Conservation (phyloP, 2,888 invertebrate species). For the Phania funesta region DNA sequence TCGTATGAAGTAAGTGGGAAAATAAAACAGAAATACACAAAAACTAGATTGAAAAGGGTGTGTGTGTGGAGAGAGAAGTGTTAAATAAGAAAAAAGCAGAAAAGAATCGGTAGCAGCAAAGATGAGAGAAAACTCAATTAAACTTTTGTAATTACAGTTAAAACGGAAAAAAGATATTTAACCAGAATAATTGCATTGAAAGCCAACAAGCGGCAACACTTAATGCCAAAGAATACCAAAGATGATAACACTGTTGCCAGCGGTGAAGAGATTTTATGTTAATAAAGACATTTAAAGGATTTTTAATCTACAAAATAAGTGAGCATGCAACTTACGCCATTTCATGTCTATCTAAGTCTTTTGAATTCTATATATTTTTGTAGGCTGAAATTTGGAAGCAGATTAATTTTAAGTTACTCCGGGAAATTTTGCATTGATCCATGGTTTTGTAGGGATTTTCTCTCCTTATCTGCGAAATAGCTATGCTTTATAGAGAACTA, state of each 20-base stretch:
- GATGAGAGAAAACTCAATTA: constrained; percentile 78
- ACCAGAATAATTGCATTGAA: constrained; percentile 80
- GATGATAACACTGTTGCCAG: constrained; percentile 54
- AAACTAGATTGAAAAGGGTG: constrained; percentile 38
- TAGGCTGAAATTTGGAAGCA: too few relatives aligned
- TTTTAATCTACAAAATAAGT: not conserved
- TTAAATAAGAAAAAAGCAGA: constrained; percentile 42
- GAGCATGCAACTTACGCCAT: too few relatives aligned
- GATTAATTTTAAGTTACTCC: too few relatives aligned
- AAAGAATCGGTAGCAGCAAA: constrained; percentile 56
- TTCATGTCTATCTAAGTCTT: too few relatives aligned
- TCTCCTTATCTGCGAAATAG: too few relatives aligned
- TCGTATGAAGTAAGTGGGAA: constrained; percentile 5
- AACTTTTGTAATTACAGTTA: constrained; percentile 80
- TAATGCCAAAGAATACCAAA: constrained; percentile 53
- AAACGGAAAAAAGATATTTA: constrained; percentile 80
- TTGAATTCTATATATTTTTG: too few relatives aligned
- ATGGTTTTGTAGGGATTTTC: too few relatives aligned
- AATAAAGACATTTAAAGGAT: not conserved
- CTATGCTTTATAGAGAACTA: too few relatives aligned
- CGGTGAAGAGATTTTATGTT: not conserved
- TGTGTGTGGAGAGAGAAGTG: constrained; percentile 48
- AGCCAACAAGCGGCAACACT: constrained; percentile 73
- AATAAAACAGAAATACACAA: constrained; percentile 29
- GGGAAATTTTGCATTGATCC: too few relatives aligned